Evolutionary conservation across 2,797 vertebrate species (phyloP), one percentile per base, ranked within the genome.

Genomic region (Clarias laeviceps): DNA sequence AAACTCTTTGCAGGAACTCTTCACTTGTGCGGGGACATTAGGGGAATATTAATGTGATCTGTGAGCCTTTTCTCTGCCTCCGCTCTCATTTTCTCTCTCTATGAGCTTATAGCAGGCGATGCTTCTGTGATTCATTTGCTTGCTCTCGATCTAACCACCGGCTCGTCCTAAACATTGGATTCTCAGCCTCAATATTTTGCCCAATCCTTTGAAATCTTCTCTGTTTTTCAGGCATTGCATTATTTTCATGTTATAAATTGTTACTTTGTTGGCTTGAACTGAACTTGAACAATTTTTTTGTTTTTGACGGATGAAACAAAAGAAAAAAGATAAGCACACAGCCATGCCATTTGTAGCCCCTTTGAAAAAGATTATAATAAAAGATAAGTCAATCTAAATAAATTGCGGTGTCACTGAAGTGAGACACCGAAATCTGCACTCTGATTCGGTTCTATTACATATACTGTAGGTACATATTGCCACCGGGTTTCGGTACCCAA

Each of bases 21-120:
- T 86, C 65, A 82, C 83, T 82, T 88, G 78, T 45, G 62, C 61
- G 5, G 80, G 64, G 78, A 84, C 80, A 80, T 87, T 86, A 84
- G 32, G 27, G 69, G 89, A 89, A 89, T 87, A 84, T 88, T 88
- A 89, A 88, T 89, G 87, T 62, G 81, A 78, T 69, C 77, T 37
- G 50, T 54, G n/a, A 80, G 79, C 82, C 54, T n/a, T 73, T 50
- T 59, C 57, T 70, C 40, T 79, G 57, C 80, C 56, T 77, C 73
- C 11, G 4, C 80, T 83, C 57, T n/a, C 6, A 17, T 85, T 86
- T 61, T 82, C 62, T 80, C 82, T 32, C 40, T 82, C 24, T 40
- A 50, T 76, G 54, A 72, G 54, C 76, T 65, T 56, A 86, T 73
- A 72, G 54, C 78, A n/a, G 64, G 68, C 45, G 29, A 83, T 68